phyloP scores from a whole-genome alignment of 2,888 invertebrate genomes.

The Fragum whitleyi region DNA sequence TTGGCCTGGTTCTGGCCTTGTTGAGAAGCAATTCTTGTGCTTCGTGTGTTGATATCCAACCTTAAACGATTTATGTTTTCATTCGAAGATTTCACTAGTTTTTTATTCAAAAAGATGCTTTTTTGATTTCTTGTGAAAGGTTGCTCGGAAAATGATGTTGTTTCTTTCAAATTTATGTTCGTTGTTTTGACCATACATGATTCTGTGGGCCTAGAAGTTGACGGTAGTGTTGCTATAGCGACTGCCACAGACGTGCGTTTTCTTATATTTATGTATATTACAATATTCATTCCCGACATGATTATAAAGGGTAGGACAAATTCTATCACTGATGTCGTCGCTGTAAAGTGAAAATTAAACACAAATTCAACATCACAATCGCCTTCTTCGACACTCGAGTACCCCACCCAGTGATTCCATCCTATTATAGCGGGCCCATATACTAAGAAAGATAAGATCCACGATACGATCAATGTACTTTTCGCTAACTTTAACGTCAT shows the following conservation, averaged over 20 bases:
- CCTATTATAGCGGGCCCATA: constrained; percentile 75
- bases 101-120: not conserved
- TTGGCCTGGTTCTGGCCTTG: not conserved
- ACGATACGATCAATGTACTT: constrained; percentile 61
- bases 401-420: constrained; percentile 71
- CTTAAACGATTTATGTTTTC: too few relatives aligned
- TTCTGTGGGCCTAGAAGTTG: not conserved
- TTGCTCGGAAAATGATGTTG: not conserved
- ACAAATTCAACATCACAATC: constrained; percentile 77
- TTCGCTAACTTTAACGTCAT: constrained; percentile 62
- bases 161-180: not conserved
- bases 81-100: too few relatives aligned
- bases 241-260: constrained; percentile 28
- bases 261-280: constrained; percentile 69
- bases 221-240: not conserved
- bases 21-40: not conserved
- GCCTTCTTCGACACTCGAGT: constrained; percentile 57
- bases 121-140: not conserved
- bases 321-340: constrained; percentile 68
- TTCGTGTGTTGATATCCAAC: not conserved
- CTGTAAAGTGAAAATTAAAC: constrained; percentile 63
- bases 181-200: too few relatives aligned
- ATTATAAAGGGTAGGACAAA: constrained; percentile 70
- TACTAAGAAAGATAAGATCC: constrained; percentile 67
- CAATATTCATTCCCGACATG: constrained; percentile 62